Conservation (phyloP, 2,888 invertebrate genomes). For the Tipula unca region DNA sequence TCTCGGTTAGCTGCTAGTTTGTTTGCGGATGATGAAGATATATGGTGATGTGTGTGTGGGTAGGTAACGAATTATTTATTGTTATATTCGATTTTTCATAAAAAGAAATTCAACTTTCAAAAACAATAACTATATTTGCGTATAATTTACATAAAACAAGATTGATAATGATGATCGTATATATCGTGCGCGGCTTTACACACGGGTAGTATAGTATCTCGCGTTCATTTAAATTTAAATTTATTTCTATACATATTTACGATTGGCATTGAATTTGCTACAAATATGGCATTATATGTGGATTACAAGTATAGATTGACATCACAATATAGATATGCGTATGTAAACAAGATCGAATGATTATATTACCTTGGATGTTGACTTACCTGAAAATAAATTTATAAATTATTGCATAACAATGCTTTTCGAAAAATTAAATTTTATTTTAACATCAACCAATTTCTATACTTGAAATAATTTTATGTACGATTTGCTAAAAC, state of each 20-base stretch:
- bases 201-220: too few relatives aligned
- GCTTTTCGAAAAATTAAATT: too few relatives aligned
- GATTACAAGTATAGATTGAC: not conserved
- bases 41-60: not conserved
- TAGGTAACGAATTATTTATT: not conserved
- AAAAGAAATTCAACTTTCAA: not conserved
- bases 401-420: too few relatives aligned
- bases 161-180: not conserved
- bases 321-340: too few relatives aligned
- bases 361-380: too few relatives aligned
- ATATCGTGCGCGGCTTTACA: not conserved
- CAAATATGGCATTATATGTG: not conserved
- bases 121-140: not conserved
- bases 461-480: too few relatives aligned
- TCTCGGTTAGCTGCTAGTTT: not conserved
- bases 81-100: not conserved
- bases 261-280: not conserved
- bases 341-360: too few relatives aligned
- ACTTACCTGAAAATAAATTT: too few relatives aligned
- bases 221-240: not conserved
- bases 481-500: too few relatives aligned
- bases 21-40: not conserved
- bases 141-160: not conserved
- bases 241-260: not conserved
- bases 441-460: too few relatives aligned